Evolutionary conservation across 2,797 vertebrate species (phyloP), one percentile per base, ranked within the genome.

Genomic region (Dendrocincla tyrannina): DNA sequence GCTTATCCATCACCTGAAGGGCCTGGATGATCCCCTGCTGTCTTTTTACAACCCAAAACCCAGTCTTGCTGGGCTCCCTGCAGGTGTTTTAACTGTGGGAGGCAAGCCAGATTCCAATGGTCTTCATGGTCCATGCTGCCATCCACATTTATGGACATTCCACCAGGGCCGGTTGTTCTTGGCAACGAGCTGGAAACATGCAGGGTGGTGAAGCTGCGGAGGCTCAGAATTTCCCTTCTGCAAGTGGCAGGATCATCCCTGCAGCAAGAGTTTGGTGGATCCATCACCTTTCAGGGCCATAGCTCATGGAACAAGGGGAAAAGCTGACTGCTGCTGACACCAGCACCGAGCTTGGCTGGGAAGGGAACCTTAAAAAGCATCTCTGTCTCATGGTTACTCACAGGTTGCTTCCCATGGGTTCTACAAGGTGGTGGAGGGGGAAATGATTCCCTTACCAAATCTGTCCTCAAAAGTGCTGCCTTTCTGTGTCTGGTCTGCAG

Each of bases 1-100:
- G 78, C 44, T 93, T 95, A 81, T 94, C 70, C 52, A 62, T 96
- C 93, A 73, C 67, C 62, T 79, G 69, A 66, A 93, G 67, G 35
- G 56, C 41, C 4, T 87, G 55, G 32, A 59, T 52, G 58, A 27
- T 33, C 28, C 42, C 85, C 63, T 90, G 92, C 80, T 64, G 70
- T 16, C 41, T 74, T 94, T 77, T 76, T 79, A 77, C 47, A 95
- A 46, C 18, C 23, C 1, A 1, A 93, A 85, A 10, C 15, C 24
- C 47, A 86, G 60, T 32, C 27, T 67, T 80, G 32, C 37, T 87
- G 60, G 23, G 52, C 52, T 85, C 33, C 64, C 52, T 0, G 3
- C 59, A 39, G 80, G 49, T 0, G 2, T 94, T 88, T 59, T 49
- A 41, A 7, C 47, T 63, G 37, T 58, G 67, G 55, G 49, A 67